Evolutionary conservation across 2,797 vertebrate species (phyloP).

Genomic region (Danio jaintianensis): DNA sequence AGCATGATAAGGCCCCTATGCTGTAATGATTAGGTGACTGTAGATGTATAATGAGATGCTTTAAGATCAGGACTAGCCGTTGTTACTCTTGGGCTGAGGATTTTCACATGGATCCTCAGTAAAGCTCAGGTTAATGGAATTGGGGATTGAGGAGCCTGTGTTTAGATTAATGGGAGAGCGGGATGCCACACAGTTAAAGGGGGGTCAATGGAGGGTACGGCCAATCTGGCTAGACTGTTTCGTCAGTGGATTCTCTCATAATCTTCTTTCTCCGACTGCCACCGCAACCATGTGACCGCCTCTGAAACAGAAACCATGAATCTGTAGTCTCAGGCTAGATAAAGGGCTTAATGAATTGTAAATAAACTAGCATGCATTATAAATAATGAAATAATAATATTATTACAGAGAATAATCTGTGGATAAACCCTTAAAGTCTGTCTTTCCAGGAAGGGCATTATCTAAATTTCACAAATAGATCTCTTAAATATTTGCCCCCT

Average conservation of each 20-base stretch:
- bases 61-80: not conserved
- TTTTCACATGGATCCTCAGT: not conserved
- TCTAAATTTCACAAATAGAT: not conserved
- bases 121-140: conserved; percentile 62
- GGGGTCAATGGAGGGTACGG: conserved; percentile 28
- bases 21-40: conserved; percentile 20
- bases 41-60: conserved; percentile 28
- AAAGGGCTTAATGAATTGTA: conserved; percentile 28
- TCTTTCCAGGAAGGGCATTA: not conserved
- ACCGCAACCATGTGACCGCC: conserved; percentile 34
- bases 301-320: not conserved
- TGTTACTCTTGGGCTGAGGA: not conserved
- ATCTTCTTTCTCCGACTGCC: conserved; percentile 55
- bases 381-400: conserved; percentile 12
- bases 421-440: not conserved
- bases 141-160: conserved; percentile 50
- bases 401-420: not conserved
- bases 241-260: conserved; percentile 51
- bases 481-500: not conserved
- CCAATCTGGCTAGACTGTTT: conserved; percentile 53
- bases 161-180: conserved; percentile 57
- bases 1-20: not conserved
- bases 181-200: not conserved
- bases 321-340: not conserved
- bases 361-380: conserved; percentile 31